Conservation (phyloP, 2,888 invertebrate species). For the Abrostola triplasia region DNA sequence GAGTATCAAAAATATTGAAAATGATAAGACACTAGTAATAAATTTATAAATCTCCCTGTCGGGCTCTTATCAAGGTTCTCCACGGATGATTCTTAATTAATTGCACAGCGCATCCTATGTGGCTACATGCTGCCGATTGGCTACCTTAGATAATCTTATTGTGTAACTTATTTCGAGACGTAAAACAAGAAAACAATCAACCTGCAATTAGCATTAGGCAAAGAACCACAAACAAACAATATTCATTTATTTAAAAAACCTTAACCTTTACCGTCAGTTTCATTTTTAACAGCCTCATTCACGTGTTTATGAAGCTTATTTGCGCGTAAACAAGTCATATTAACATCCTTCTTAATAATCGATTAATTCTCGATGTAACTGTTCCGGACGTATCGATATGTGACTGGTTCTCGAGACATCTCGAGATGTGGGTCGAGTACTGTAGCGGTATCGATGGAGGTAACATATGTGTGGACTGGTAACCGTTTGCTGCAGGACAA, state of each 20-base stretch:
- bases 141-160: too few species aligned
- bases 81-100: too few species aligned
- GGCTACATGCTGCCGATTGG: too few species aligned
- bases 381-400: constrained; percentile 47
- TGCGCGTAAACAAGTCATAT: constrained; percentile 25
- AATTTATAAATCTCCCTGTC: too few species aligned
- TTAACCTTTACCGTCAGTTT: neutral
- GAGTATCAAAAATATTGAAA: too few species aligned
- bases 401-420: constrained; percentile 59
- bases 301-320: constrained; percentile 21
- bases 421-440: constrained; percentile 62
- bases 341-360: constrained; percentile 34
- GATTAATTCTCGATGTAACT: constrained; percentile 54
- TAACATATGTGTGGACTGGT: constrained; percentile 46
- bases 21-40: too few species aligned
- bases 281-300: constrained; percentile 1
- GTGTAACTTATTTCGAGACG: too few species aligned
- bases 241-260: neutral
- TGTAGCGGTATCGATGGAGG: constrained; percentile 67
- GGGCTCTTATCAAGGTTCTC: too few species aligned
- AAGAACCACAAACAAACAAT: too few species aligned
- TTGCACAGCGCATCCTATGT: too few species aligned
- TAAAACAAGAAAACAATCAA: too few species aligned
- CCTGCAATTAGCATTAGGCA: too few species aligned
- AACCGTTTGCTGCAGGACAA: constrained; percentile 55